Percentiles rank a stretch among this genome's conserved stretches.
Evolutionary conservation across 2,888 invertebrate genomes (phyloP).

Genomic region (Drosophila algonquin): DNA sequence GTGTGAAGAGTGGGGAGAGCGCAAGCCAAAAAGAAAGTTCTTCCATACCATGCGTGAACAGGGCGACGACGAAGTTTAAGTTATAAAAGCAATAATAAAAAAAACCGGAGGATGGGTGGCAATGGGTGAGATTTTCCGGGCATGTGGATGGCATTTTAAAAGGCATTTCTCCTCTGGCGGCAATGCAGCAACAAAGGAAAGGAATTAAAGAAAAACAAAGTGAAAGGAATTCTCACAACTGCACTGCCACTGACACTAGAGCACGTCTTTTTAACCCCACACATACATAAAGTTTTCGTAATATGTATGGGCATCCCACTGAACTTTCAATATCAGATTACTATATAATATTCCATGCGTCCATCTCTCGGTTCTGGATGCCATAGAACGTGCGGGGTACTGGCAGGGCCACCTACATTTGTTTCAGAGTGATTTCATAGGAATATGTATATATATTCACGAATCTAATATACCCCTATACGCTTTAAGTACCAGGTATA

Average conservation of each 20-base stretch:
- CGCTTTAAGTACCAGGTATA: neutral
- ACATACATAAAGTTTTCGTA: neutral
- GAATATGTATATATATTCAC: neutral
- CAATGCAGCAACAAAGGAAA: neutral
- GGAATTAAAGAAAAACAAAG: constrained; percentile 9
- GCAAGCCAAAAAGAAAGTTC: constrained; percentile 21
- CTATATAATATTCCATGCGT: no score
- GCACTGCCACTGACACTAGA: constrained; percentile 20
- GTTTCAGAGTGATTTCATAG: no score
- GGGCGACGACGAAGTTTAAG: constrained; percentile 11
- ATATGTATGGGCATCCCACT: no score
- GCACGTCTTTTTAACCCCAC: neutral
- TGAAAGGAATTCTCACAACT: constrained; percentile 44
- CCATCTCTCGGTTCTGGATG: constrained; percentile 17
- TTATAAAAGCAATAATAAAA: constrained; percentile 26
- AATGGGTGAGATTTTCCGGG: neutral
- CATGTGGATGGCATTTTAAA: constrained; percentile 32
- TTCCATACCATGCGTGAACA: constrained; percentile 9
- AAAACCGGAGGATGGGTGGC: constrained; percentile 3
- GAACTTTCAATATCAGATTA: no score
- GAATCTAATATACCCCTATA: neutral
- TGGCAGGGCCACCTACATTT: no score
- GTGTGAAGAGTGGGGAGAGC: neutral
- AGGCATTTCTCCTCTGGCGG: constrained; percentile 5
- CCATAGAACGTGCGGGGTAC: constrained; percentile 29